Evolutionary conservation across 2,797 vertebrate species (phyloP).

Genomic region (Synanceia verrucosa): DNA sequence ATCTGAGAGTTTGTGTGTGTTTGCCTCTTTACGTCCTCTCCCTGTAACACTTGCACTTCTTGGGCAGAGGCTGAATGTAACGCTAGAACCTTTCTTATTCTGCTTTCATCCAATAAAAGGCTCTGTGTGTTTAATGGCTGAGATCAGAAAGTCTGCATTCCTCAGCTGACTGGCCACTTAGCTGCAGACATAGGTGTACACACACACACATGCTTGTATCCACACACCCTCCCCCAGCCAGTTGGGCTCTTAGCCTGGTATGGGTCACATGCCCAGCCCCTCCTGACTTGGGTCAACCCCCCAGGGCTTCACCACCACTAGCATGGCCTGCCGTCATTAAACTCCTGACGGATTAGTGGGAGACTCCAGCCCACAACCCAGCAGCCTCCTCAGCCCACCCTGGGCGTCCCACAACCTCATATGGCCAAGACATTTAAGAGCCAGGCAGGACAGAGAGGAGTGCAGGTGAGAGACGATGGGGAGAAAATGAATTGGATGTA

Average conservation of each 20-base stretch:
- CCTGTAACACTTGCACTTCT: neutral
- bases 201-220: conserved; percentile 34
- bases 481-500: conserved; percentile 22
- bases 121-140: conserved; percentile 17
- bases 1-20: conserved; percentile 12
- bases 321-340: conserved; percentile 71
- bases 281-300: conserved; percentile 74
- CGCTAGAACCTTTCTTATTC: conserved; percentile 12
- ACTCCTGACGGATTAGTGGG: conserved; percentile 78
- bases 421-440: conserved; percentile 36
- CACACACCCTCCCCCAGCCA: conserved; percentile 54
- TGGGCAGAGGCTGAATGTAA: conserved; percentile 27
- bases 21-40: neutral
- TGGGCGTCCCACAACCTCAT: conserved; percentile 46
- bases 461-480: conserved; percentile 16
- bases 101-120: conserved; percentile 4
- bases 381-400: conserved; percentile 57
- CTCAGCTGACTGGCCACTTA: conserved; percentile 49
- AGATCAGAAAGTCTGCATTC: conserved; percentile 53
- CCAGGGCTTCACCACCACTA: conserved; percentile 67
- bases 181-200: conserved; percentile 58
- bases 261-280: conserved; percentile 79
- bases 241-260: conserved; percentile 47
- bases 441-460: neutral
- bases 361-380: conserved; percentile 67